These are phyloP conservation scores for Cricetomys ansorgei DNA, from an alignment of 2,113 vertebrate species.

Conservation along the genomic window DNA sequence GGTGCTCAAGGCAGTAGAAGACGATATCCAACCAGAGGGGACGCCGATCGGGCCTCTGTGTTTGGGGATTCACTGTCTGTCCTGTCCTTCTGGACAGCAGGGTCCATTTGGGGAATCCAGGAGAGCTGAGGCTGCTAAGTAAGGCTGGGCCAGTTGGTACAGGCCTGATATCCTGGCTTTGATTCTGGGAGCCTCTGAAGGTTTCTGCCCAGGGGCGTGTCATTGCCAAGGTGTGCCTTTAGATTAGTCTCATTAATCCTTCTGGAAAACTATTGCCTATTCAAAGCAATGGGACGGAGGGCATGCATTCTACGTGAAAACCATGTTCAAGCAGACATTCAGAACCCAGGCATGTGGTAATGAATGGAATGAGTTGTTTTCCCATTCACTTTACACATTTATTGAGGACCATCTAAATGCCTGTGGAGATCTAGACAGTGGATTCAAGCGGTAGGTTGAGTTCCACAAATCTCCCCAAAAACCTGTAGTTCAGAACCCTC, in stretches of 20 bases:
- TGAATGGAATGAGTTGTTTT: slow-evolving; percentile 25
- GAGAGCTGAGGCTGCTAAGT: not conserved
- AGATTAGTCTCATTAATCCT: slow-evolving; percentile 60
- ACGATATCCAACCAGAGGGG: not conserved
- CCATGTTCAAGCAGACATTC: slow-evolving; percentile 1
- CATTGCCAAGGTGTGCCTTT: slow-evolving; percentile 53
- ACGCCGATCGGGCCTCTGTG: not conserved
- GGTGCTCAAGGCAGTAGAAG: not conserved
- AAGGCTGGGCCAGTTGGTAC: not conserved
- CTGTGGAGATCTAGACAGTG: not conserved
- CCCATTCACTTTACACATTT: not conserved
- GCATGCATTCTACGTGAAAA: slow-evolving; percentile 23
- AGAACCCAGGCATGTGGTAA: not conserved
- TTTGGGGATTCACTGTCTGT: not conserved
- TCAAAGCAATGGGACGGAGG: slow-evolving; percentile 48
- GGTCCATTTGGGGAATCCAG: not conserved
- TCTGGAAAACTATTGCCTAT: slow-evolving; percentile 46
- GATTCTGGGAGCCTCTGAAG: slow-evolving; percentile 41
- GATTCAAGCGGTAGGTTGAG: not conserved
- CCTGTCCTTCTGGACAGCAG: not conserved
- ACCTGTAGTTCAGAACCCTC: not conserved
- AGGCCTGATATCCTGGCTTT: slow-evolving; percentile 53
- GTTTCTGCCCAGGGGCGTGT: slow-evolving; percentile 37
- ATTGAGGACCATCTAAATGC: slow-evolving; percentile 14
- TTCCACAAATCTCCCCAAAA: slow-evolving; percentile 35